Evolutionary conservation across 2,113 vertebrate species (phyloP), one percentile per base, ranked within the genome.

Genomic region (Phodopus roborovskii): DNA sequence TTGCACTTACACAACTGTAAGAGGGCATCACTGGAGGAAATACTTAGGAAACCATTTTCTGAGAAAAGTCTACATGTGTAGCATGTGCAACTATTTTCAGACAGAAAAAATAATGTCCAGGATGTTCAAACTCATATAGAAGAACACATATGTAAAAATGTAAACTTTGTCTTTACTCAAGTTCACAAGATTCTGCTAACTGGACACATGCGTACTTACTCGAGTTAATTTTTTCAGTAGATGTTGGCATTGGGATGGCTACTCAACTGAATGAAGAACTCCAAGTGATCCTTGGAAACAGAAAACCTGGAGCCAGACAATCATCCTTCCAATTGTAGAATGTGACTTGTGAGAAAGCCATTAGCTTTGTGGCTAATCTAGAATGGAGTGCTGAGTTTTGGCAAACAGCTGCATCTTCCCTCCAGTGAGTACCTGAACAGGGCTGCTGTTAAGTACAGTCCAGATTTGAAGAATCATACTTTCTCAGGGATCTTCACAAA

Each of bases 151-250:
- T 45, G 6, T 45, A 45, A 45, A 45, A 98, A 28, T 99, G 99
- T 98, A 98, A 99, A 1, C 99, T 99, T 98, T 99, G 99, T 95
- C 99, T 99, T 94, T 99, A 99, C 45, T 99, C 99, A 95, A 99
- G 99, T 96, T 99, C 99, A 50, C 99, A 99, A 99, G 99, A 99
- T 99, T 16, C 99, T 99, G 97, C 98, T 99, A 97, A 99, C 99
- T 39, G 97, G 99, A 94, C 99, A 99, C 94, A 99, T 99, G 99
- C 99, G 99, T 92, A 99, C 99, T 48, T 99, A 99, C 97, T 99
- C 99, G 16, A 94, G 78, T 95, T 85, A 9, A 5, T 90, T 92
- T 96, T 93, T 93, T 75, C 45, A 16, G 5, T 85, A 77, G 70
- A 81, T 97, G 73, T 86, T 95, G 89, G n/a, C 92, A 42, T 95